A percentile compares a stretch with the other conserved stretches of the same genome.
These are phyloP conservation scores for Oryctes rhinoceros DNA, from an alignment of 1,140 invertebrate genomes.

Conservation along the genomic window DNA sequence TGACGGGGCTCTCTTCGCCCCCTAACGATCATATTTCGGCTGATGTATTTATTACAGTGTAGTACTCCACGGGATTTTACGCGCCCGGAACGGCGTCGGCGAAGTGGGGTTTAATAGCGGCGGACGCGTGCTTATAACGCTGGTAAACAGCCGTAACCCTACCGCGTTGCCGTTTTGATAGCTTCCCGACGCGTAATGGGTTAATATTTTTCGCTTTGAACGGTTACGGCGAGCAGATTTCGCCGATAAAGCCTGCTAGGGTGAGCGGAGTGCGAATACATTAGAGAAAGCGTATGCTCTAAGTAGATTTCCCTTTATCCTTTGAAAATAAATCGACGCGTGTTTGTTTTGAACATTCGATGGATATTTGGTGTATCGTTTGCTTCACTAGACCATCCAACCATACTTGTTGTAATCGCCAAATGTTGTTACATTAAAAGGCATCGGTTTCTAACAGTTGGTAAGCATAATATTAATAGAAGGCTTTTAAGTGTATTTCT, in stretches of 20 bases:
- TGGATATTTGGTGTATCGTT: too few relatives aligned
- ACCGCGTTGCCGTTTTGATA: background rate
- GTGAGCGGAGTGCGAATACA: too few relatives aligned
- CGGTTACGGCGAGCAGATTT: background rate
- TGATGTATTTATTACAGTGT: slow-evolving; percentile 18
- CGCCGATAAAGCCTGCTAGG: background rate
- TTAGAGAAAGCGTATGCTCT: too few relatives aligned
- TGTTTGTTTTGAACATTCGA: too few relatives aligned
- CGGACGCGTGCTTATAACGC: background rate
- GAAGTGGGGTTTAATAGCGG: background rate
- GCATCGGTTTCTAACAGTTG: too few relatives aligned
- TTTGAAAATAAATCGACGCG: too few relatives aligned
- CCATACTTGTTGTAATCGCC: too few relatives aligned
- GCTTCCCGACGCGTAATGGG: background rate
- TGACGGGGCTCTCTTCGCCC: background rate
- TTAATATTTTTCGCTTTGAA: background rate
- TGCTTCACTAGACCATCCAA: too few relatives aligned
- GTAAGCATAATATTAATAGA: too few relatives aligned
- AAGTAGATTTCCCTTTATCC: too few relatives aligned
- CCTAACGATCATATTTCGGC: slow-evolving; percentile 1
- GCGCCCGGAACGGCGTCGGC: background rate
- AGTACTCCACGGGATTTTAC: background rate
- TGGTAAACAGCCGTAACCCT: background rate
- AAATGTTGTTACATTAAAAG: too few relatives aligned
- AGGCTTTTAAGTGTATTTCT: too few relatives aligned